Conservation (phyloP, 1,140 invertebrate genomes). For the Drosophila nebulosa region DNA sequence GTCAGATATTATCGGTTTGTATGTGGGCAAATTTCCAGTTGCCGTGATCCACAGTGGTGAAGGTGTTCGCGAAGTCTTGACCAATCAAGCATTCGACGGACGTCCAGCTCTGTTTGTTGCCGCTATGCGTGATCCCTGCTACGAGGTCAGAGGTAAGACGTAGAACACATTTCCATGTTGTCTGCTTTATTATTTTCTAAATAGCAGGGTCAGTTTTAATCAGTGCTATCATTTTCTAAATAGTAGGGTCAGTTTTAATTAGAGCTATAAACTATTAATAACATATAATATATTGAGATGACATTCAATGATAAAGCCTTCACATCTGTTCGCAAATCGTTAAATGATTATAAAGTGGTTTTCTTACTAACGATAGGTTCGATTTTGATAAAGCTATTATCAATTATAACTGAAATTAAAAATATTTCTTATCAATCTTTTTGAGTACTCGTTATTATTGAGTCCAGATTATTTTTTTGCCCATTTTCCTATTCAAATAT, state of each 20-base stretch:
- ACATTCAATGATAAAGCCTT: background rate
- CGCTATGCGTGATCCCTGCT: constrained; percentile 54
- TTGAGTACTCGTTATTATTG: background rate
- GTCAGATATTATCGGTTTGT: constrained; percentile 81
- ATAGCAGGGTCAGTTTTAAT: background rate
- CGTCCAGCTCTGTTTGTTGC: constrained; percentile 50
- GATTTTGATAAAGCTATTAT: background rate
- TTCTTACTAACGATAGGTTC: background rate
- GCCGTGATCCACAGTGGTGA: constrained; percentile 78
- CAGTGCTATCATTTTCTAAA: too few species aligned
- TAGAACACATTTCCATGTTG: background rate
- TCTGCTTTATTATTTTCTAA: background rate
- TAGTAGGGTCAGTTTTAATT: background rate
- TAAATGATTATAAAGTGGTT: background rate
- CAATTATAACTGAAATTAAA: background rate
- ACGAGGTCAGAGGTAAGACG: constrained; percentile 72
- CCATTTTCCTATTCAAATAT: background rate
- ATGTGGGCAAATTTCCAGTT: constrained; percentile 72
- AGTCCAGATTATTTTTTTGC: background rate
- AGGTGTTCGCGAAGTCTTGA: constrained; percentile 80
- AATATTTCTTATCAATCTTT: background rate
- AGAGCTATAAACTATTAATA: background rate
- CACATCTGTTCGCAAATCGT: background rate
- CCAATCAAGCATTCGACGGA: constrained; percentile 81
- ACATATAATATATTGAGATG: background rate